These are phyloP conservation scores for Caenorhabditis tropicalis DNA, from an alignment of 1,140 invertebrate genomes.

Conservation along the genomic window DNA sequence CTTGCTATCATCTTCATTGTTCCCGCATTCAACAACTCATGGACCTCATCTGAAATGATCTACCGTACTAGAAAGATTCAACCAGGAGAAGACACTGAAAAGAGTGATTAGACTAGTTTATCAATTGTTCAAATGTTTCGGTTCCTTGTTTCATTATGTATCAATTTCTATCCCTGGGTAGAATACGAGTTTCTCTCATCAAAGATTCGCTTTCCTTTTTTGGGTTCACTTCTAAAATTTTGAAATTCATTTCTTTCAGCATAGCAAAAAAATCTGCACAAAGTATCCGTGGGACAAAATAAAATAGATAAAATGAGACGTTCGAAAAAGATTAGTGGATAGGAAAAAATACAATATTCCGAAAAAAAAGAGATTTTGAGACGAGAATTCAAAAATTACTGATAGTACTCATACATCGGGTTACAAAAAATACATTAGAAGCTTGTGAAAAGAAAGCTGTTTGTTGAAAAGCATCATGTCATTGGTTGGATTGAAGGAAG, in stretches of 20 bases:
- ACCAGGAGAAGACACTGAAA: not conserved
- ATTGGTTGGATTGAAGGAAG: conserved; percentile 49
- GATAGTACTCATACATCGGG: not conserved
- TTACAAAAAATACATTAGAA: no score
- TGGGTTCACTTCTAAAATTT: not conserved
- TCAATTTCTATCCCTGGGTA: not conserved
- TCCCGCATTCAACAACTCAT: conserved; percentile 27
- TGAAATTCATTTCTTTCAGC: not conserved
- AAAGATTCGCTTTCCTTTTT: conserved; percentile 2
- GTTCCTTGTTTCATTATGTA: not conserved
- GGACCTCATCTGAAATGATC: conserved; percentile 12
- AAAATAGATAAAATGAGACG: not conserved
- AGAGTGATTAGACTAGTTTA: not conserved
- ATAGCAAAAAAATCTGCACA: not conserved
- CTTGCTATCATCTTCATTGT: conserved; percentile 39
- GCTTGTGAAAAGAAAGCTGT: not conserved
- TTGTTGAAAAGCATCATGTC: not conserved
- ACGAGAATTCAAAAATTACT: not conserved
- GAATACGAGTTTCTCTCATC: not conserved
- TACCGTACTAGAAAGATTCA: conserved; percentile 6
- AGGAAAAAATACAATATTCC: not conserved
- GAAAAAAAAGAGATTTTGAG: not conserved
- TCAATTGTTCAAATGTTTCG: not conserved
- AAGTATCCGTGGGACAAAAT: not conserved
- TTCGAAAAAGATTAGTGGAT: not conserved